A percentile compares a stretch with the other conserved stretches of the same genome.
phyloP scores from a whole-genome alignment of 1,140 invertebrate genomes.

The Sarcophaga peregrina region DNA sequence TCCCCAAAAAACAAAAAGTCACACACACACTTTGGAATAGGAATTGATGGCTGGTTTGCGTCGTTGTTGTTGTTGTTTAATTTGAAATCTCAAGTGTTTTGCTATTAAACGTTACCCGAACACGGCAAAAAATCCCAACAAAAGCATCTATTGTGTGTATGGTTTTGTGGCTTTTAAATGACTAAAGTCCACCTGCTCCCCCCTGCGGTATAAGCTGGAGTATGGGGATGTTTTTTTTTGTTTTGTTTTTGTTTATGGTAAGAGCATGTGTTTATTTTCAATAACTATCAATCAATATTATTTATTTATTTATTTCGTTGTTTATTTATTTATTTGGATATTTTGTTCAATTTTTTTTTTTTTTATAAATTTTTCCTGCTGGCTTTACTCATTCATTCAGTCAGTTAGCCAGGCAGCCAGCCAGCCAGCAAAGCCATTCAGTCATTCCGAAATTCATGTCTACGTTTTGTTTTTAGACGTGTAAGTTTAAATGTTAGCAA shows the following conservation, averaged over 20 bases:
- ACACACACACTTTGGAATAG: background rate
- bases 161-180: too few relatives aligned
- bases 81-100: constrained; percentile 15
- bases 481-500: constrained; percentile 36
- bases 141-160: background rate
- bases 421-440: background rate
- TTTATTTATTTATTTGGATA: background rate
- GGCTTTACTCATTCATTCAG: too few relatives aligned
- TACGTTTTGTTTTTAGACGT: constrained; percentile 30
- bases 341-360: background rate
- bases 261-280: constrained; percentile 33
- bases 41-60: background rate
- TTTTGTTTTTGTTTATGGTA: background rate
- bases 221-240: too few relatives aligned
- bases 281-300: constrained; percentile 38
- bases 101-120: background rate
- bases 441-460: background rate
- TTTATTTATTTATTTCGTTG: background rate
- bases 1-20: background rate
- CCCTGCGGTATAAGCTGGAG: too few relatives aligned
- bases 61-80: background rate
- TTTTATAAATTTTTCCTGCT: too few relatives aligned
- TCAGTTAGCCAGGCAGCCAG: too few relatives aligned
- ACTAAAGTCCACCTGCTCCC: too few relatives aligned
- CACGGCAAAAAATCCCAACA: background rate